A percentile compares a stretch with the other conserved stretches of the same genome.
phyloP scores from a whole-genome alignment of 2,113 vertebrate genomes.

The Neotragus moschatus region DNA sequence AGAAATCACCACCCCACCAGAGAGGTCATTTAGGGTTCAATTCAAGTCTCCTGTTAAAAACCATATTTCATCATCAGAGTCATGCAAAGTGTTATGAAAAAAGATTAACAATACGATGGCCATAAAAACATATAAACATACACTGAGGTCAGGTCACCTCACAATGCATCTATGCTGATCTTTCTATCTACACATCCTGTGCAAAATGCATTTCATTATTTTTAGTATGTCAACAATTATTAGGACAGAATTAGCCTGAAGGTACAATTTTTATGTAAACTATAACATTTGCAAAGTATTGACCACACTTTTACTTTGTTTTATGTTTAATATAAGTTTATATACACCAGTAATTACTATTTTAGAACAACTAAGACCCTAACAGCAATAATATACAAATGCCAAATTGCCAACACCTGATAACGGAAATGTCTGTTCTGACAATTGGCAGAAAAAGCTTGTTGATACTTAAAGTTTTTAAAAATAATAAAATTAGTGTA shows the following conservation, averaged over 20 bases:
- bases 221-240: background rate
- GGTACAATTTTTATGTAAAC: background rate
- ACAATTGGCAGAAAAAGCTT: background rate
- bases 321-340: background rate
- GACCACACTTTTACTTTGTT: background rate
- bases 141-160: conserved; percentile 21
- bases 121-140: conserved; percentile 61
- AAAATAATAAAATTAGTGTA: background rate
- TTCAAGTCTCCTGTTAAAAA: conserved; percentile 10
- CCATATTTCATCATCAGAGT: conserved; percentile 35
- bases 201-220: background rate
- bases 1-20: conserved; percentile 64
- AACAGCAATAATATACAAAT: background rate
- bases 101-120: conserved; percentile 56
- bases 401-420: background rate
- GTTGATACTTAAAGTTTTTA: background rate
- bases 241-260: background rate
- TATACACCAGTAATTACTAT: background rate
- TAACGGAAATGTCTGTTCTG: background rate
- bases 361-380: background rate
- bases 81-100: conserved; percentile 73
- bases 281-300: background rate
- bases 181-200: conserved; percentile 69
- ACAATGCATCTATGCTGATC: conserved; percentile 11
- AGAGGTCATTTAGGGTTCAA: conserved; percentile 41